Evolutionary conservation across 1,140 invertebrate species (phyloP), one percentile per base, ranked within the genome.

Genomic region (Brachionus asplanchnoidis): DNA sequence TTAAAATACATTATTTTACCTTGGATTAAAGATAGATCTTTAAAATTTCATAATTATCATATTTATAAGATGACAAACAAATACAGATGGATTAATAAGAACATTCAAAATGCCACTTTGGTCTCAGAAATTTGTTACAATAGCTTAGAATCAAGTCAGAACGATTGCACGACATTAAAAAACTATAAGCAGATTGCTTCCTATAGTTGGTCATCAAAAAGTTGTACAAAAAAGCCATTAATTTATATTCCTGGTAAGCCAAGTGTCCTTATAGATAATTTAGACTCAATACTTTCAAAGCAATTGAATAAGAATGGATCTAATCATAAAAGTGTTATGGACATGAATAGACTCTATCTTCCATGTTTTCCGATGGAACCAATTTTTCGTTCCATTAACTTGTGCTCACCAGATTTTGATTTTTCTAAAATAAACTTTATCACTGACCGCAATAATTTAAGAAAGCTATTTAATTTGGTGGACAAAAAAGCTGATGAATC

Each of bases 401-500:
- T 26, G 23, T 77, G 73, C 12, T 77, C 73, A 23, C 73, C 73
- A 9, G 8, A 46, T 36, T 77, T 77, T 20, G 26, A 53, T 26
- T 77, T 23, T 26, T 50, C 40, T 9, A 28, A 26, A 46, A 50
- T 77, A 44, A 26, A 50, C 28, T 77, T 77, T 77, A 23, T 77
- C 4, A 50, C 73, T n/a, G 73, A 77, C 26, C 40, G 73, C 42
- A 77, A 53, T n/a, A 77, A 77, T 77, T 50, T 77, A 77, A 46
- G 73, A 50, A 77, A 77, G 26, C n/a, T 77, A 6, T 50, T 77
- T 11, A 23, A 28, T 14, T 77, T 77, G 12, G 73, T 77, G 0
- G 73, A 77, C 26, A 50, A 28, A 28, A 77, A 12, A 8, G 12
- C n/a, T 12, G 11, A 12, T 50, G 26, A 17, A 7, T 53, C 73